These are phyloP conservation scores for Ennomos fuscantarius DNA, from an alignment of 2,888 invertebrate genomes.

Conservation along the genomic window DNA sequence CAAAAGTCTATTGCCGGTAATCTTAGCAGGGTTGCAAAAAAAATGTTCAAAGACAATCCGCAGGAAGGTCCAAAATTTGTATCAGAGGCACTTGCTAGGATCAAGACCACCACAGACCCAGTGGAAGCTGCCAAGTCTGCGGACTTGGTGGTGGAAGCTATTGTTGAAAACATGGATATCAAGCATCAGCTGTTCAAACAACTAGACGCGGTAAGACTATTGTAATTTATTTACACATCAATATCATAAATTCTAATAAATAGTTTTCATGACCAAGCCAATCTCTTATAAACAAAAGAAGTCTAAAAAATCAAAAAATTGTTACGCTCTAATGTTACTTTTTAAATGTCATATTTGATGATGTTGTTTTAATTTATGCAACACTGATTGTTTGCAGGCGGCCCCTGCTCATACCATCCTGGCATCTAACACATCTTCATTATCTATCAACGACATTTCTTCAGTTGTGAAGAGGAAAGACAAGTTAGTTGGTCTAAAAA, in stretches of 20 bases:
- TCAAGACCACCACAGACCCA: slow-evolving; percentile 87
- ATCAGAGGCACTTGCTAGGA: slow-evolving; percentile 81
- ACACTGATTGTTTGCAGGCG: slow-evolving; percentile 68
- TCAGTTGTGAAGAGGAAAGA: slow-evolving; percentile 89
- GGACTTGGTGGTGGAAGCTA: slow-evolving; percentile 93
- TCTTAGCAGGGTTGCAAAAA: slow-evolving; percentile 91
- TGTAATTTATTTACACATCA: too few relatives aligned
- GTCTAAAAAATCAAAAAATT: too few relatives aligned
- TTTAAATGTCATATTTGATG: too few relatives aligned
- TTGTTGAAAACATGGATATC: slow-evolving; percentile 92
- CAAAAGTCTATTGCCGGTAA: slow-evolving; percentile 88
- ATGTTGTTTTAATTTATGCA: too few relatives aligned
- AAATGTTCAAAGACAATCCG: slow-evolving; percentile 88
- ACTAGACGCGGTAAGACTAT: slow-evolving; percentile 88
- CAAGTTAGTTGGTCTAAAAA: slow-evolving; percentile 60
- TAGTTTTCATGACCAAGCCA: too few relatives aligned
- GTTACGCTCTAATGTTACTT: too few relatives aligned
- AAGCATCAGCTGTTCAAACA: slow-evolving; percentile 91
- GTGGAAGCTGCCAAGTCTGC: slow-evolving; percentile 86
- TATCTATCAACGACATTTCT: slow-evolving; percentile 93
- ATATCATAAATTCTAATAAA: too few relatives aligned
- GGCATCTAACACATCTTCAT: slow-evolving; percentile 95
- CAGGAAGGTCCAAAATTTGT: slow-evolving; percentile 88
- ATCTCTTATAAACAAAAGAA: too few relatives aligned
- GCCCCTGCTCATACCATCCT: slow-evolving; percentile 91